Conservation (phyloP, 1,140 invertebrate genomes). For the Lepeophtheirus salmonis region DNA sequence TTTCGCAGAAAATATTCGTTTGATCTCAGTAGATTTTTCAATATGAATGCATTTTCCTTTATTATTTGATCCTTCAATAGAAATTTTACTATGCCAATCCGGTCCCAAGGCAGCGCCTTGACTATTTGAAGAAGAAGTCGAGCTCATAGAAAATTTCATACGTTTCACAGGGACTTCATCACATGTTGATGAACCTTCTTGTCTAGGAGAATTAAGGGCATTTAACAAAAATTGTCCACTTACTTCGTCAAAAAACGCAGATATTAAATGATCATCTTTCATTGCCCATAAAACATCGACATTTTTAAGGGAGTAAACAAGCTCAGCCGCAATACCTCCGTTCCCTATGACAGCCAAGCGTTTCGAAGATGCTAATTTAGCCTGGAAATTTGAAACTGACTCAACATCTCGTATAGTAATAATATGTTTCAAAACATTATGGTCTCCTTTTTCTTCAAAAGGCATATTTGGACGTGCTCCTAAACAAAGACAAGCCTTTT, state of each 20-base stretch:
- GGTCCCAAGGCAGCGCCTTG: slow-evolving; percentile 72
- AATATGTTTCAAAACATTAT: slow-evolving; percentile 36
- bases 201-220: slow-evolving; percentile 24
- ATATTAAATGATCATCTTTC: slow-evolving; percentile 73
- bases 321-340: slow-evolving; percentile 90
- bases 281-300: slow-evolving; percentile 80
- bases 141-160: slow-evolving; percentile 25
- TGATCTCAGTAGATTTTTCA: slow-evolving; percentile 18
- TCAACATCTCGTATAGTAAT: slow-evolving; percentile 87
- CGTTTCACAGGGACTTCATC: slow-evolving; percentile 8
- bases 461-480: slow-evolving; percentile 67
- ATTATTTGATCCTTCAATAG: slow-evolving; percentile 36
- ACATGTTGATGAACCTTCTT: not conserved
- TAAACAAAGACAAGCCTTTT: slow-evolving; percentile 70
- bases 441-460: slow-evolving; percentile 27
- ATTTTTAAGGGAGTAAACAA: slow-evolving; percentile 56
- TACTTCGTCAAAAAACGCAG: slow-evolving; percentile 85
- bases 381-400: slow-evolving; percentile 59
- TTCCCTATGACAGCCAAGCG: slow-evolving; percentile 75
- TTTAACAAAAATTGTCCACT: slow-evolving; percentile 76
- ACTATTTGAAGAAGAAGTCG: slow-evolving; percentile 27
- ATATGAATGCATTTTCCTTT: slow-evolving; percentile 21
- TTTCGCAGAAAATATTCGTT: slow-evolving; percentile 23
- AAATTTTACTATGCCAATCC: slow-evolving; percentile 64
- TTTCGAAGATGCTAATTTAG: slow-evolving; percentile 42